Evolutionary conservation across 2,888 invertebrate genomes (phyloP), one percentile per base, ranked within the genome.

Genomic region (Ptychoptera contaminata): DNA sequence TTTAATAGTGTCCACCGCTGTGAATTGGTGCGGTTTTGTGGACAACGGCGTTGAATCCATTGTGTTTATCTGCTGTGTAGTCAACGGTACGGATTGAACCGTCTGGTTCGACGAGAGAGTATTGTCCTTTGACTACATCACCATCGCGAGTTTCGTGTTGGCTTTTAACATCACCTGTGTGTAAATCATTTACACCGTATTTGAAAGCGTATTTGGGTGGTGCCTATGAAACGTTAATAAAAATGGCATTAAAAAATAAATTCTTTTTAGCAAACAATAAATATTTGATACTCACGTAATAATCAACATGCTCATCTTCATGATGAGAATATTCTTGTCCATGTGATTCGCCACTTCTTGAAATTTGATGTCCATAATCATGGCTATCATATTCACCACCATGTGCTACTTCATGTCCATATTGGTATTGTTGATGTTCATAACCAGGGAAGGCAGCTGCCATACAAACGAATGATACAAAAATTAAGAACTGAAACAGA

Each of bases 31-130:
- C 62, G 16, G 65, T 65, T 56, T 65, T 65, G 51, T 65, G 65
- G 16, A 65, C 65, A 31, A 65, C 62, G 34, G 65, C 65, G 50
- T 65, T 65, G 56, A 65, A 65, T 40, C 65, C 65, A 45, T 65
- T 65, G 52, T 65, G 65, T 52, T 65, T 65, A 47, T 65, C 65
- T 46, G 65, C 65, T 31, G 65, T 65, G 48, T 65, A 65, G 51
- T 65, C 65, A 37, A 65, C 65, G 34, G 80, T 82, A 52, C 82
- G 72, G 49, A 81, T 77, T 44, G 79, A 79, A 50, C 82, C 82
- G 62, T 81, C 81, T 43, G 80, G 78, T 62, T 82, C 82, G 51
- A 79, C 77, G 56, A 76, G 65, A 10, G 76, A 76, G 61, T 76
- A 76, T 58, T 76, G 76, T 29, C 65, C 59, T 68, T 75, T 76